These are phyloP conservation scores for Eretmochelys imbricata DNA, from an alignment of 2,113 vertebrate genomes.

Conservation along the genomic window DNA sequence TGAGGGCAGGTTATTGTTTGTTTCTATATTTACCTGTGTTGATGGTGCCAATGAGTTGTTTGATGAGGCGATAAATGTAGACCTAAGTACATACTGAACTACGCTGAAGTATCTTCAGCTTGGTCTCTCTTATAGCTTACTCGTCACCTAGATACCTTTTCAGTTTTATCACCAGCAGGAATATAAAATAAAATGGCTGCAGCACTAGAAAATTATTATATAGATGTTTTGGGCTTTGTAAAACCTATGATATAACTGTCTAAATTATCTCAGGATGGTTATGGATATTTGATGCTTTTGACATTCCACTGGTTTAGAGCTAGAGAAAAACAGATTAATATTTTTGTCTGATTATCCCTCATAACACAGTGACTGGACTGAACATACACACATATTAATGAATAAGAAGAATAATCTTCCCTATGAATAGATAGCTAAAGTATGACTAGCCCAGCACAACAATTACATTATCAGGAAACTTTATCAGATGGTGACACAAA, in stretches of 20 bases:
- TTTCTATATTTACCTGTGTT: neutral
- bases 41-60: neutral
- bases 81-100: neutral
- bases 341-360: neutral
- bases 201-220: neutral
- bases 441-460: neutral
- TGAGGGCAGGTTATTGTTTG: neutral
- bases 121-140: neutral
- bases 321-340: neutral
- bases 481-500: neutral
- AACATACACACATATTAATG: neutral
- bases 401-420: neutral
- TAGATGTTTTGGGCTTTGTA: rapidly evolving
- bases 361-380: neutral
- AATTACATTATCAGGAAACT: neutral
- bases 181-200: neutral
- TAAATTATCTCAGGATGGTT: neutral
- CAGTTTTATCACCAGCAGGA: neutral
- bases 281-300: neutral
- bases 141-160: no score
- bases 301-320: neutral
- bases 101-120: neutral
- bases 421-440: neutral
- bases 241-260: neutral
- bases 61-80: neutral